Evolutionary conservation across 2,888 invertebrate species (phyloP).

Genomic region (Dusona sp.): DNA sequence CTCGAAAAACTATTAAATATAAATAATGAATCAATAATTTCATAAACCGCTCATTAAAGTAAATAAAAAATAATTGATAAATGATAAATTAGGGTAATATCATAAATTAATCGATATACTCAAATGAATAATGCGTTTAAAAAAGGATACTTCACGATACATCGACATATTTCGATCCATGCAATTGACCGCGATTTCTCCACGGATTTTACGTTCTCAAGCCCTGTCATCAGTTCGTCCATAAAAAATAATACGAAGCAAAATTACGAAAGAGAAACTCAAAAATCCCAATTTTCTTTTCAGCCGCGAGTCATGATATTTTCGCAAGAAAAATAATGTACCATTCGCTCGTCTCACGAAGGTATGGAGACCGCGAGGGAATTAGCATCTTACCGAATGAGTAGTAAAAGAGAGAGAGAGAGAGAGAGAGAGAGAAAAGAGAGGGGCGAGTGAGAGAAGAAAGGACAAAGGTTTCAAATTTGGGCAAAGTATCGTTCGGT

Average conservation of each 20-base stretch:
- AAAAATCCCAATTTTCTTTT: constrained; percentile 1
- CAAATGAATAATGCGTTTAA: background rate
- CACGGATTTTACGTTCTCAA: constrained; percentile 73
- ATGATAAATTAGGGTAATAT: background rate
- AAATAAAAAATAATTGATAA: background rate
- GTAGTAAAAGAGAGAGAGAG: background rate
- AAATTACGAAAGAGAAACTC: constrained; percentile 15
- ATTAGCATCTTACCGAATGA: constrained; percentile 32
- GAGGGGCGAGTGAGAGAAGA: background rate
- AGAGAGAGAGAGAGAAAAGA: background rate
- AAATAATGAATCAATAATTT: background rate
- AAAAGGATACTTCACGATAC: background rate
- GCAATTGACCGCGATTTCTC: constrained; percentile 38
- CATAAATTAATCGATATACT: background rate
- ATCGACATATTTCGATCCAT: background rate
- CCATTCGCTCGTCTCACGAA: background rate
- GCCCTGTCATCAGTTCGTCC: constrained; percentile 60
- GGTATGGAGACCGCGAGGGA: background rate
- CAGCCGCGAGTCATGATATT: background rate
- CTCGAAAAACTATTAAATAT: background rate
- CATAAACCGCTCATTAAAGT: background rate
- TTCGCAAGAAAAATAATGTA: background rate
- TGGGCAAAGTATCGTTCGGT: constrained; percentile 40
- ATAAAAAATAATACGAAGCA: background rate
- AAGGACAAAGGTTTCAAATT: constrained; percentile 35